Evolutionary conservation across 2,888 invertebrate species (phyloP), one percentile per base, ranked within the genome.

Genomic region (Euplagia quadripunctaria): DNA sequence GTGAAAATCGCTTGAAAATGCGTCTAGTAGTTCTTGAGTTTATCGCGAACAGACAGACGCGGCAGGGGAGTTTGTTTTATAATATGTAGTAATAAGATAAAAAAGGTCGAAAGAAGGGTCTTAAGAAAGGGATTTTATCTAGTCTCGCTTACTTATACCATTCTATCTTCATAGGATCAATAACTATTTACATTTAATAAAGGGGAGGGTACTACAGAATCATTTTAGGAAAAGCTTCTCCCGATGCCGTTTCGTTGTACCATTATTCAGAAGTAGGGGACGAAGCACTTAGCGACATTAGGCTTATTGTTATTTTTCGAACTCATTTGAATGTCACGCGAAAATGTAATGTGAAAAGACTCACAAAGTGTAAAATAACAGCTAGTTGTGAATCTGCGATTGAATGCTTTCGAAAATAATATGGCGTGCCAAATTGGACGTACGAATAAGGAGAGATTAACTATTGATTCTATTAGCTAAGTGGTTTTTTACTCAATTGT

Each of bases 321-420:
- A 90, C 88, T 89, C 88, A 90, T 90, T 90, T 92, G 88, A 92
- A 91, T 91, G 90, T 87, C 83, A 83, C 80, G 79, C 73, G 79
- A 82, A 82, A 83, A 82, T 80, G 84, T 77, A 80, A 84, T 73
- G 78, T 72, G 66, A 82, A 75, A 67, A 73, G 72, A 77, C 73
- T 83, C 58, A 76, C 46, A 70, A 16, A 75, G 71, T 69, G 69
- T 77, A 66, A 76, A 71, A 49, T 75, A 55, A 17, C 46, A 69
- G 71, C 64, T 78, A 72, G 64, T 79, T 64, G 46, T 31, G 46
- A 61, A 46, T 55, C 58, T n/a, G 74, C 55, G 4, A 74, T 14
- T 58, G 16, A 75, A 79, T 71, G 70, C 76, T 76, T 77, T 80
- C 58, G 65, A 69, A 74, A 72, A 52, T 70, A 46, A 46, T 55